phyloP scores from a whole-genome alignment of 2,797 vertebrate species.

The Trichosurus vulpecula region DNA sequence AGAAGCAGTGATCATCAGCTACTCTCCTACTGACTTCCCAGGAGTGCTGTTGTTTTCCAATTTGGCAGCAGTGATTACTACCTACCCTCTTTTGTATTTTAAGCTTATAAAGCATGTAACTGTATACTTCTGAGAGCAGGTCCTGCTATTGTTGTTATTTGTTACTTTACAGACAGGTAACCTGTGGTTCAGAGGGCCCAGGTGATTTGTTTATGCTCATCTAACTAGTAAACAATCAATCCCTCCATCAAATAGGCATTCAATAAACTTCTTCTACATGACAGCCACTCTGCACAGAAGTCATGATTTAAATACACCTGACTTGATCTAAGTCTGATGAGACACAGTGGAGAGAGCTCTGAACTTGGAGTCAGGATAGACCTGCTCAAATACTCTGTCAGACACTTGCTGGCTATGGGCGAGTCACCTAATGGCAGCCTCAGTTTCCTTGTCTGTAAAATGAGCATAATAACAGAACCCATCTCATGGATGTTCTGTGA shows the following conservation, averaged over 20 bases:
- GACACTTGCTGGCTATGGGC: no score
- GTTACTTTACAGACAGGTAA: background rate
- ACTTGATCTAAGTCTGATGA: background rate
- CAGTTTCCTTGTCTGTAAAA: background rate
- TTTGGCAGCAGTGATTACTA: background rate
- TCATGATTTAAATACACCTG: background rate
- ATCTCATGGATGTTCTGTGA: background rate
- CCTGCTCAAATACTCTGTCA: no score
- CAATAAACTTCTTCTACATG: background rate
- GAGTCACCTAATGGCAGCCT: no score
- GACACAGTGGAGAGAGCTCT: no score
- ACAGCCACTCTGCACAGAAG: background rate
- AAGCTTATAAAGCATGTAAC: background rate
- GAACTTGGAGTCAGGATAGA: no score
- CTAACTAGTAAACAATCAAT: background rate
- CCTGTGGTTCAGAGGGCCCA: background rate
- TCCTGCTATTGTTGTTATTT: background rate
- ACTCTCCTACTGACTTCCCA: slow-evolving; percentile 36
- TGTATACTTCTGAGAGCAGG: background rate
- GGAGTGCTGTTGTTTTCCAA: background rate
- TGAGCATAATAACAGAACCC: background rate
- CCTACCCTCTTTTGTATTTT: background rate
- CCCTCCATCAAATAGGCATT: background rate
- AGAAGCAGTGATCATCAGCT: slow-evolving; percentile 26
- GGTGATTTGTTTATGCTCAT: background rate